These are phyloP conservation scores for Picathartes gymnocephalus DNA, from an alignment of 2,113 vertebrate genomes.

Conservation along the genomic window DNA sequence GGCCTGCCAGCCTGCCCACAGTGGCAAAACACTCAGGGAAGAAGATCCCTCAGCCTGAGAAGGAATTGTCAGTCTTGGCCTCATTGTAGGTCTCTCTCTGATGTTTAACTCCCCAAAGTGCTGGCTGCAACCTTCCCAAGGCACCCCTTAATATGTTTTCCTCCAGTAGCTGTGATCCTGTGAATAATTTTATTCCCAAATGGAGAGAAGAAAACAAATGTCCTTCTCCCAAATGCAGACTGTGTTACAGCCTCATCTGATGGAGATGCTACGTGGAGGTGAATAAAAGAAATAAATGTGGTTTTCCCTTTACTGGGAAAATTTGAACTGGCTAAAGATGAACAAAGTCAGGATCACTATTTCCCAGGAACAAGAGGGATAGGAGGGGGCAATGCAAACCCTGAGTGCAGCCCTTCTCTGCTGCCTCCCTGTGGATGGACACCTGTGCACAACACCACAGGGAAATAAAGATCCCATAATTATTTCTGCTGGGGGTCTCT, in stretches of 20 bases:
- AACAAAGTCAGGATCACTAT: background rate
- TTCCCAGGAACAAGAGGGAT: background rate
- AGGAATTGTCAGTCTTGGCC: background rate
- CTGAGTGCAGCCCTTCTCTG: background rate
- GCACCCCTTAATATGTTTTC: background rate
- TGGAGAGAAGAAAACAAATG: background rate
- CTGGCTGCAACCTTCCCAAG: background rate
- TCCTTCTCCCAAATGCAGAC: background rate
- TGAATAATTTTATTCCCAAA: background rate
- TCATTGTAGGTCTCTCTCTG: background rate
- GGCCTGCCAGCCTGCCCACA: background rate
- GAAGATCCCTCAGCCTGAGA: background rate
- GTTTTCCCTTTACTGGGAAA: background rate
- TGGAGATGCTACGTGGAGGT: no score
- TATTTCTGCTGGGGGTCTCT: background rate
- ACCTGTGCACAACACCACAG: background rate
- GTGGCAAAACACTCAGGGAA: background rate
- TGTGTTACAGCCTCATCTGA: rapidly evolving
- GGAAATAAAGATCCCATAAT: background rate
- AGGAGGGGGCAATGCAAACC: no score
- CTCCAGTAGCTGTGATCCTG: background rate
- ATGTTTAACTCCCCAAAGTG: background rate
- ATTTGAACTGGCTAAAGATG: background rate
- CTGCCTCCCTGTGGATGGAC: background rate
- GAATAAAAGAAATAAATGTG: background rate